Evolutionary conservation across 2,888 invertebrate species (phyloP).

Genomic region (Scaptomyza flava): DNA sequence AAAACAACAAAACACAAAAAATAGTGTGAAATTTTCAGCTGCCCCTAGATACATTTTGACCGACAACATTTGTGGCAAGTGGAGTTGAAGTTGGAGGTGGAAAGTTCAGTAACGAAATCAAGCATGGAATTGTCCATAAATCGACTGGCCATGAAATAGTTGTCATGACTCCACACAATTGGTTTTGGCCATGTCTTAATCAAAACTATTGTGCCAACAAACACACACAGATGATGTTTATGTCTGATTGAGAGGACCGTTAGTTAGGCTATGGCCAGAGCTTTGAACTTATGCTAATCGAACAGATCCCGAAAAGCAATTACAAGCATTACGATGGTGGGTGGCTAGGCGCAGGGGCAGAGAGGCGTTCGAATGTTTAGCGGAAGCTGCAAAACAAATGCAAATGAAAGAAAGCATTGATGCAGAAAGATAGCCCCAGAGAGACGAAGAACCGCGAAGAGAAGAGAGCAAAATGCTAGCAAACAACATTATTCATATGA

Average conservation of each 20-base stretch:
- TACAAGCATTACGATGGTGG: slow-evolving; percentile 18
- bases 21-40: slow-evolving; percentile 63
- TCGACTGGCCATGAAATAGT: slow-evolving; percentile 48
- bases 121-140: slow-evolving; percentile 42
- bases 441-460: slow-evolving; percentile 25
- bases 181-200: slow-evolving; percentile 33
- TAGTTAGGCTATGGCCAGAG: slow-evolving; percentile 40
- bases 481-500: slow-evolving; percentile 69
- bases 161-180: slow-evolving; percentile 24
- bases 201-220: slow-evolving; percentile 12
- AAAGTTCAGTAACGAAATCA: slow-evolving; percentile 34
- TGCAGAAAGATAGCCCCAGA: slow-evolving; percentile 53
- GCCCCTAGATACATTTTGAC: slow-evolving; percentile 21
- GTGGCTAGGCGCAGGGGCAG: neutral
- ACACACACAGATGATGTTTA: slow-evolving; percentile 2
- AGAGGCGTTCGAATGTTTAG: slow-evolving; percentile 29
- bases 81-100: slow-evolving; percentile 6
- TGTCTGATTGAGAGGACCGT: slow-evolving; percentile 45
- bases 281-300: slow-evolving; percentile 63
- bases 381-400: slow-evolving; percentile 62
- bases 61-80: slow-evolving; percentile 1
- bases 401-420: slow-evolving; percentile 76
- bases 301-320: slow-evolving; percentile 41
- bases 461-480: slow-evolving; percentile 2
- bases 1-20: slow-evolving; percentile 31